Evolutionary conservation across 2,113 vertebrate species (phyloP).

Genomic region (Protobothrops flavoviridis): DNA sequence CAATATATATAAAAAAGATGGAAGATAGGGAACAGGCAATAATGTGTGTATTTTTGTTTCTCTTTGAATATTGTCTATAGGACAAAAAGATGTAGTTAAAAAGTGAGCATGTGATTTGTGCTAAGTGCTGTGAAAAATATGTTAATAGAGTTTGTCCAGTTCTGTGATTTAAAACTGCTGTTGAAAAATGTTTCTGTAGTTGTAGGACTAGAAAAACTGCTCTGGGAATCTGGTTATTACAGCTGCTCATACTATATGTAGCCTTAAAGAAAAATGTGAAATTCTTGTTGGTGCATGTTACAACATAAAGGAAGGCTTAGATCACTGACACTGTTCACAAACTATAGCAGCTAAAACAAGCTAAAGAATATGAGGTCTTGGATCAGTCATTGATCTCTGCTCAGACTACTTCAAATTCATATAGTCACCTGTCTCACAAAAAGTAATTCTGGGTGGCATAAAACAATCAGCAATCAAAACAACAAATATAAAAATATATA

Average conservation of each 20-base stretch:
- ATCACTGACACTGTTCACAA: not conserved
- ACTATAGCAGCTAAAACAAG: not conserved
- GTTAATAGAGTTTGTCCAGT: not conserved
- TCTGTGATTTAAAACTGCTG: not conserved
- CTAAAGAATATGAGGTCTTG: not conserved
- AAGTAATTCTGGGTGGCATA: not conserved
- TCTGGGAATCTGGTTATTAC: not conserved
- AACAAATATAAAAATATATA: not conserved
- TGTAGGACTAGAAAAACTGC: slow-evolving; percentile 15
- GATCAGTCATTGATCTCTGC: not conserved
- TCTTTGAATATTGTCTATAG: not conserved
- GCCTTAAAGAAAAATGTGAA: not conserved
- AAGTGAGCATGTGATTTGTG: not conserved
- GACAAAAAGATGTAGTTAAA: not conserved
- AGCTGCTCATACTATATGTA: not conserved
- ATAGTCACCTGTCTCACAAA: not conserved
- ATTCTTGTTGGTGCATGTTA: not conserved
- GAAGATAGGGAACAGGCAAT: not conserved
- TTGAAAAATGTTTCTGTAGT: not conserved
- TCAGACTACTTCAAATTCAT: not conserved
- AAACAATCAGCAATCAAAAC: not conserved
- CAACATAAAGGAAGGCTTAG: not conserved
- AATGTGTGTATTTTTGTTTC: not conserved
- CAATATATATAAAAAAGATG: not conserved
- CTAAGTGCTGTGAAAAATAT: not conserved